Evolutionary conservation across 2,888 invertebrate genomes (phyloP).

Genomic region (Formica aserva): DNA sequence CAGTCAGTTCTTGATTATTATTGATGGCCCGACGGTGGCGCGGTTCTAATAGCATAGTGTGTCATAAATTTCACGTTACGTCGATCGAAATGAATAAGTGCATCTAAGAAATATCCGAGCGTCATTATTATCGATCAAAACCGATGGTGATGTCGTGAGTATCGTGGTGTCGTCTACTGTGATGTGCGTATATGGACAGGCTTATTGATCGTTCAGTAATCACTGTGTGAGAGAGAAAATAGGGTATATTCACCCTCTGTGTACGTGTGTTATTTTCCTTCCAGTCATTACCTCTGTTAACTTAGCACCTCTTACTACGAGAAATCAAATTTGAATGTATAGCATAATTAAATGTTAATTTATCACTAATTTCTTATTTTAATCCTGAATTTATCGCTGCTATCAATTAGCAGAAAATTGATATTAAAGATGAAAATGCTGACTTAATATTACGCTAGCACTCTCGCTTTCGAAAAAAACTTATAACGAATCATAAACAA

Average conservation of each 20-base stretch:
- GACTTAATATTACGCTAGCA: background rate
- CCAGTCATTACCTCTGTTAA: constrained; percentile 13
- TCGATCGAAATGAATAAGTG: constrained; percentile 50
- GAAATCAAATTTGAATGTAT: background rate
- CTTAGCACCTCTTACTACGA: background rate
- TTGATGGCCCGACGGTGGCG: constrained; percentile 32
- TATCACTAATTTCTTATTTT: background rate
- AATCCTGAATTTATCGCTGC: background rate
- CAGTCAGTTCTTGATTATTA: constrained; percentile 52
- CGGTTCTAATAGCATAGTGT: constrained; percentile 25
- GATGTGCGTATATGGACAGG: constrained; percentile 23
- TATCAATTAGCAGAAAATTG: too few species aligned
- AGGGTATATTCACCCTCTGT: constrained; percentile 14
- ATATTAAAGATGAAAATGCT: background rate
- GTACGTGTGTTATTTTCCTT: constrained; percentile 14
- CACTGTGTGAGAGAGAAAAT: constrained; percentile 20
- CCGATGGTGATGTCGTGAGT: constrained; percentile 43
- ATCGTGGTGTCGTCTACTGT: background rate
- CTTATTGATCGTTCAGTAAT: constrained; percentile 67
- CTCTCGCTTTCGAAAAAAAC: background rate
- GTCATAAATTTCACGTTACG: constrained; percentile 53
- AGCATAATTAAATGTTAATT: background rate
- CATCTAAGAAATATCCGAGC: constrained; percentile 56
- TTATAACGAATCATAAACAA: background rate
- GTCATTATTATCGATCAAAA: constrained; percentile 56